These are phyloP conservation scores for Epinotia bilunana DNA, from an alignment of 2,888 invertebrate genomes.

Conservation along the genomic window DNA sequence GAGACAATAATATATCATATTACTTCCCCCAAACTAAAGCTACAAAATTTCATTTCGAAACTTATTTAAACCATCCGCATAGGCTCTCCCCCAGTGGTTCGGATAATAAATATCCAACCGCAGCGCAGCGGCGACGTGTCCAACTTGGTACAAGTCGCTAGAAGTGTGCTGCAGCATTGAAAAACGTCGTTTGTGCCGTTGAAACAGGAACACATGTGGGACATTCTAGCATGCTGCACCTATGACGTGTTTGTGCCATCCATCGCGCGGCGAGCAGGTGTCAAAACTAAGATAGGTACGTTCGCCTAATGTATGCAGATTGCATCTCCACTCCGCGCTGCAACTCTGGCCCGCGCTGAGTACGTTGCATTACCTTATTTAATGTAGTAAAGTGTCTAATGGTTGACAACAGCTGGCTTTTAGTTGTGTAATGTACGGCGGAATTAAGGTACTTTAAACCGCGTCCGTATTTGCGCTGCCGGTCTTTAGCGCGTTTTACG, in stretches of 20 bases:
- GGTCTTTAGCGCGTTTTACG: slow-evolving; percentile 34
- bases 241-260: slow-evolving; percentile 78
- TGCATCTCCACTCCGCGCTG: slow-evolving; percentile 62
- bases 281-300: slow-evolving; percentile 81
- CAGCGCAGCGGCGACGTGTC: slow-evolving; percentile 45
- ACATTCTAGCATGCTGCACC: slow-evolving; percentile 55
- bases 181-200: slow-evolving; percentile 64
- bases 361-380: slow-evolving; percentile 66
- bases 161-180: slow-evolving; percentile 49
- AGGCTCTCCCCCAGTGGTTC: slow-evolving; percentile 53
- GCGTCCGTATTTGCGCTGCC: slow-evolving; percentile 36
- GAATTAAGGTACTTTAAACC: slow-evolving; percentile 51
- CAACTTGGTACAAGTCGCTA: slow-evolving; percentile 54
- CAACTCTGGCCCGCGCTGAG: slow-evolving; percentile 50
- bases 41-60: slow-evolving; percentile 36
- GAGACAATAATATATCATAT: slow-evolving; percentile 16
- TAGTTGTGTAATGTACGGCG: slow-evolving; percentile 67
- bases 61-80: slow-evolving; percentile 60
- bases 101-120: slow-evolving; percentile 37
- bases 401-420: slow-evolving; percentile 52
- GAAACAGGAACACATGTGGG: background rate
- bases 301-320: slow-evolving; percentile 84
- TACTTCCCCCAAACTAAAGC: background rate
- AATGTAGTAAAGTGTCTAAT: slow-evolving; percentile 40
- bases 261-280: slow-evolving; percentile 77